Conservation (phyloP, 2,113 vertebrate genomes). For the Nothocercus nigrocapillus region DNA sequence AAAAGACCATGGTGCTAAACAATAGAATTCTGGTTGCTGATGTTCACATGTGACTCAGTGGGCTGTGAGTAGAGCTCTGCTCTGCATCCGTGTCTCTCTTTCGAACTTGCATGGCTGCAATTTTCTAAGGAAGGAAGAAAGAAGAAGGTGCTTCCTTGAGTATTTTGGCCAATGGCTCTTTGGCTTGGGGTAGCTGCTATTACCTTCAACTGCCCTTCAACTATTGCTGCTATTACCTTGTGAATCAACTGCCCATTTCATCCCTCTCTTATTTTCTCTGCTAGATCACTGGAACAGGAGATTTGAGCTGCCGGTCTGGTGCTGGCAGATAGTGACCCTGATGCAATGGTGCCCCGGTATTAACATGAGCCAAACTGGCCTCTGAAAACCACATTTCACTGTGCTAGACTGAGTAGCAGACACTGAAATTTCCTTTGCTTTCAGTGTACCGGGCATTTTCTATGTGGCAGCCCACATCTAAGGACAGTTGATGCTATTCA, state of each 20-base stretch:
- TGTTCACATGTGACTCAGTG: not conserved
- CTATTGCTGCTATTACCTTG: not conserved
- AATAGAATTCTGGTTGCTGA: not conserved
- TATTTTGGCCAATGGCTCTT: not conserved
- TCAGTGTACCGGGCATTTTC: not conserved
- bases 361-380: not conserved
- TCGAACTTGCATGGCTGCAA: not conserved
- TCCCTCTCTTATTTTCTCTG: not conserved
- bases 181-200: not conserved
- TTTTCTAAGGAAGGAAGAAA: not conserved
- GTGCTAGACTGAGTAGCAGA: fast-evolving
- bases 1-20: not conserved
- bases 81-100: not conserved
- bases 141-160: not conserved
- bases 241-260: not conserved
- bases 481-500: not conserved
- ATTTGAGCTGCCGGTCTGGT: not conserved
- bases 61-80: not conserved
- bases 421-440: not conserved
- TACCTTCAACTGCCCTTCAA: no score
- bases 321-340: not conserved
- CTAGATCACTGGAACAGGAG: fast-evolving
- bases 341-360: not conserved
- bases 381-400: not conserved
- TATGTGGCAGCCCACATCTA: fast-evolving